phyloP scores from a whole-genome alignment of 1,140 invertebrate genomes.

The Heterodera carotae region DNA sequence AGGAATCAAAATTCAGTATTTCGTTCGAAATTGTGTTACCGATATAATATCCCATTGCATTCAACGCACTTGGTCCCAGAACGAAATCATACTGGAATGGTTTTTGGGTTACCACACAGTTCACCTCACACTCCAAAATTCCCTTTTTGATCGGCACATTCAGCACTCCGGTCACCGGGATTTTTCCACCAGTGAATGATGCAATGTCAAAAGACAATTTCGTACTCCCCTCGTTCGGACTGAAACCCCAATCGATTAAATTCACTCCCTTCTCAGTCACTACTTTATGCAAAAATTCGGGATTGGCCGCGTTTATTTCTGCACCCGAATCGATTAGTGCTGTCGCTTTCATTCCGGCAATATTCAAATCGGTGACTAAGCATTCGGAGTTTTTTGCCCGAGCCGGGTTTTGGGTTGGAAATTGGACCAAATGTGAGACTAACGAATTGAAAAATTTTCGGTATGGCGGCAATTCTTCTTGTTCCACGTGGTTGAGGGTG shows the following conservation, averaged over 20 bases:
- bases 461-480: not conserved
- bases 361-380: not conserved
- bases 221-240: not conserved
- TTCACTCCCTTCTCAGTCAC: not conserved
- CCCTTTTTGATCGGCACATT: not conserved
- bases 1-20: not conserved
- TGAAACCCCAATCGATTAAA: not conserved
- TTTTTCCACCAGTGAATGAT: not conserved
- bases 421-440: not conserved
- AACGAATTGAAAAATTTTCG: not conserved
- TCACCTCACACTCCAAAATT: not conserved
- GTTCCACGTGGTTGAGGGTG: not conserved
- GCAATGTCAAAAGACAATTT: not conserved
- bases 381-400: not conserved
- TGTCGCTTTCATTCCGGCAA: not conserved
- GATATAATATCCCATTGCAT: not conserved
- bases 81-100: slow-evolving; percentile 1
- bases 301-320: too few relatives aligned
- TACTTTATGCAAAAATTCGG: too few relatives aligned
- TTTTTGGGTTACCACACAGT: not conserved
- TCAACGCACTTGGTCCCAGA: not conserved
- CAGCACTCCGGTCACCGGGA: too few relatives aligned
- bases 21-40: not conserved
- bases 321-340: not conserved
- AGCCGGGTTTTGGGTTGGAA: not conserved